Conservation (phyloP, 2,113 vertebrate species). For the Lamprologus callipterus region DNA sequence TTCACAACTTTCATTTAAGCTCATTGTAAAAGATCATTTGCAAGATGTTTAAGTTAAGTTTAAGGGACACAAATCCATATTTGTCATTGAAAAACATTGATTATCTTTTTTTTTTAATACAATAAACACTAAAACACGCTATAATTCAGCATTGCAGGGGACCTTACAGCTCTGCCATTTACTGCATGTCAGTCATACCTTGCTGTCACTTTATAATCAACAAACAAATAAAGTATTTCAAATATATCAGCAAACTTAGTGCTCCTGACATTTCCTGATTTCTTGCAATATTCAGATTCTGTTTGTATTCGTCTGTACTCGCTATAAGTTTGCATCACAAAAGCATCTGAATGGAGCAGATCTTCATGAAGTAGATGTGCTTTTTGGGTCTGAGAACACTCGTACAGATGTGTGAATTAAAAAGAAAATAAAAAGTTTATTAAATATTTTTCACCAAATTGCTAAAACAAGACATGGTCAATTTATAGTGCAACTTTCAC, state of each 20-base stretch:
- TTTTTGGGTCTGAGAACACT: not conserved
- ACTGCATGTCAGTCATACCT: not conserved
- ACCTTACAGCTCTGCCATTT: not conserved
- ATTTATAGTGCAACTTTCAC: slow-evolving; percentile 21
- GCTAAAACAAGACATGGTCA: slow-evolving; percentile 22
- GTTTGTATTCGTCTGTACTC: not conserved
- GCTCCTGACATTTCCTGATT: not conserved
- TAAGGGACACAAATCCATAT: not conserved
- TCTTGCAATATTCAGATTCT: not conserved
- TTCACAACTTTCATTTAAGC: not conserved
- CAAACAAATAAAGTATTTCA: not conserved
- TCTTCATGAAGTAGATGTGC: not conserved
- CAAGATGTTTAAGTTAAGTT: not conserved
- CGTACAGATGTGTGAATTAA: not conserved
- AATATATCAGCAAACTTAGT: not conserved
- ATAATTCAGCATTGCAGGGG: not conserved
- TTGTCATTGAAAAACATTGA: not conserved
- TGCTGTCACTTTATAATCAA: not conserved
- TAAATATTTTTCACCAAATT: slow-evolving; percentile 30
- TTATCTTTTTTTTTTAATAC: not conserved
- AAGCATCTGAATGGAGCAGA: not conserved
- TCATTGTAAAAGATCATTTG: not conserved
- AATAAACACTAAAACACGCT: not conserved
- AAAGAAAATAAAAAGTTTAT: slow-evolving; percentile 34
- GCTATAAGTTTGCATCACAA: not conserved